Base-by-base conservation (phyloP, 2,888 invertebrate species). In the Drosophila recens region DNA sequence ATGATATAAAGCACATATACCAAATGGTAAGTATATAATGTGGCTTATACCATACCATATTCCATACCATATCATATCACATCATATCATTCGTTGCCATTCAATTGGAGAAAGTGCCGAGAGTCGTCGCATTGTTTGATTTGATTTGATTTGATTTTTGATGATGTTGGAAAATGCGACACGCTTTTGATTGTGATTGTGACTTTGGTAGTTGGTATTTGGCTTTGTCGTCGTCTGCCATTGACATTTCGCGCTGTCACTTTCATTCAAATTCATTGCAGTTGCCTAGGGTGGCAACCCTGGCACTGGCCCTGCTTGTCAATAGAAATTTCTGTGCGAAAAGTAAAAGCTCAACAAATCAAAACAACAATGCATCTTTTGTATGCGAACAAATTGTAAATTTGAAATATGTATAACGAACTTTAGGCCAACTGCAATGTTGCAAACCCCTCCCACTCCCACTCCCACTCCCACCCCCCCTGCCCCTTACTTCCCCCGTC, bases 211-310 rank as follows among this genome's bases (percentile, higher is more conserved):
- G 3, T 27, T 27, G 27, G 27, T 27, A 27, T 46, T 36, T 52
- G 56, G 52, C 46, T 48, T 58, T 57, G 38, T 48, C 61, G 38
- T 48, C 61, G 72, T 64, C 68, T 76, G 72, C 62, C 81, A 79
- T 81, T 82, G 82, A 81, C 80, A 78, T 78, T 75, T 68, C 23
- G 67, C 27, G 64, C 64, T 71, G 67, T 69, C 65, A 49, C 81
- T 83, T 86, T 84, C 86, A 80, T 86, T 84, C 71, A 80, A 80
- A 86, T 82, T 78, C 67, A 75, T 80, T 71, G 69, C 70, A 75
- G n/a, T n/a, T 45, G 27, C 5, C 5, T 4, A 6, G 48, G 67
- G 61, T 69, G 69, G 70, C 76, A 75, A 66, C 76, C 58, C 76
- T 64, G 68, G 10, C 46, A 48, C 27, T 27, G 27, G 10, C 46